phyloP scores from a whole-genome alignment of 30 jellyfish, hydroid and myxozoan species.

The Aurelia aurita region DNA sequence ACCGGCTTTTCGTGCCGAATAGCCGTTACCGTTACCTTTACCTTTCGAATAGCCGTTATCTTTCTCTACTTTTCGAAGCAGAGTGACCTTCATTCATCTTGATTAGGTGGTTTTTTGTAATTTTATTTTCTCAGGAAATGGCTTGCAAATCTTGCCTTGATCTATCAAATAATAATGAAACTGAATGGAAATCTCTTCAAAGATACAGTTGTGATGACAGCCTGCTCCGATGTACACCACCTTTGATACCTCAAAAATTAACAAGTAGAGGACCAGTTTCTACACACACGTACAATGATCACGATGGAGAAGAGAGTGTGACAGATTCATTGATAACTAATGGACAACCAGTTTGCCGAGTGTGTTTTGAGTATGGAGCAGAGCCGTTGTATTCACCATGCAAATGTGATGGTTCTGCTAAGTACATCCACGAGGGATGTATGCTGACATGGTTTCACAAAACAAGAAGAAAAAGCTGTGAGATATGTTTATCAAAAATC shows the following conservation, averaged over 20 bases:
- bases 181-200: not conserved
- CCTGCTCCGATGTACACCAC: not conserved
- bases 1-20: too few species aligned
- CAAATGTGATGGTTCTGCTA: conserved; percentile 41
- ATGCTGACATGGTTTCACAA: conserved; percentile 30
- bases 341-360: conserved; percentile 34
- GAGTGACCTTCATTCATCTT: too few species aligned
- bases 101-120: too few species aligned
- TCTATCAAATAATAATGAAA: conserved; percentile 1
- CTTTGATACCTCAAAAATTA: too few species aligned
- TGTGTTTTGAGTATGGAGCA: conserved; percentile 15
- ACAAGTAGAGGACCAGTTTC: too few species aligned
- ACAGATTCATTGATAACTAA: conserved; percentile 15
- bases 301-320: conserved; percentile 5
- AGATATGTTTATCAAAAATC: conserved; percentile 32
- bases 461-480: conserved; percentile 39
- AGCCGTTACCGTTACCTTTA: too few species aligned
- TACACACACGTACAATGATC: not conserved
- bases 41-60: too few species aligned
- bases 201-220: conserved; percentile 6
- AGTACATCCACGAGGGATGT: conserved; percentile 21
- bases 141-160: not conserved
- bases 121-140: not conserved
- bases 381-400: conserved; percentile 21
- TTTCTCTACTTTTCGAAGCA: too few species aligned